A percentile compares a stretch with the other conserved stretches of the same genome.
phyloP scores from a whole-genome alignment of 2,888 invertebrate genomes.

The Diabrotica balteata region DNA sequence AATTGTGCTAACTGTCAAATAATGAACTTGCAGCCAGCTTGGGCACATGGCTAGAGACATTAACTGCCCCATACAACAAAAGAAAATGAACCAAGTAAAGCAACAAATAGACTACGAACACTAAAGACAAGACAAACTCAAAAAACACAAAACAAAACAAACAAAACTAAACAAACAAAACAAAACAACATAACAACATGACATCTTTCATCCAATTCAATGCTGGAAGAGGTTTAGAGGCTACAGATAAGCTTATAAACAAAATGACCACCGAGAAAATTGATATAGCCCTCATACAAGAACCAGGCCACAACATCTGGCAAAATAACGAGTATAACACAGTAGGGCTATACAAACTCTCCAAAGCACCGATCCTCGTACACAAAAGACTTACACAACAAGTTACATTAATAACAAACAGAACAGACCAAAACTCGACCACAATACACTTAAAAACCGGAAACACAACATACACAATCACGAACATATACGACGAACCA shows the following conservation, averaged over 20 bases:
- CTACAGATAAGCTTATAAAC: neutral
- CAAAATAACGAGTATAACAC: neutral
- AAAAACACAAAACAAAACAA: neutral
- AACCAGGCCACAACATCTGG: neutral
- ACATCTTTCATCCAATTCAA: neutral
- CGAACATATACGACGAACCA: conserved; percentile 5
- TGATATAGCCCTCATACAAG: conserved; percentile 5
- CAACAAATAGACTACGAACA: neutral
- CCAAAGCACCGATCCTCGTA: neutral
- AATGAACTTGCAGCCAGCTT: neutral
- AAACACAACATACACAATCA: neutral
- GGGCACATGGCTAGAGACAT: conserved; percentile 2
- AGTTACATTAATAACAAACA: neutral
- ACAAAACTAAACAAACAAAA: neutral
- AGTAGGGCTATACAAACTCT: neutral
- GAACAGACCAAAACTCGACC: neutral
- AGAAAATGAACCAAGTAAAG: neutral
- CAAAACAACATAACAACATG: no score
- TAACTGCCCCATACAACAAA: neutral
- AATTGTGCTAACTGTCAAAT: conserved; percentile 10
- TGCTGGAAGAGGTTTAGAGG: no score
- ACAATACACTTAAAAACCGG: neutral
- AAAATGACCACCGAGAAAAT: conserved; percentile 1
- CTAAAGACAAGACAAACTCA: neutral
- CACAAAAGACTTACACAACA: neutral